Evolutionary conservation across 2,797 vertebrate genomes (phyloP).

Genomic region (Sebastes diploproa): DNA sequence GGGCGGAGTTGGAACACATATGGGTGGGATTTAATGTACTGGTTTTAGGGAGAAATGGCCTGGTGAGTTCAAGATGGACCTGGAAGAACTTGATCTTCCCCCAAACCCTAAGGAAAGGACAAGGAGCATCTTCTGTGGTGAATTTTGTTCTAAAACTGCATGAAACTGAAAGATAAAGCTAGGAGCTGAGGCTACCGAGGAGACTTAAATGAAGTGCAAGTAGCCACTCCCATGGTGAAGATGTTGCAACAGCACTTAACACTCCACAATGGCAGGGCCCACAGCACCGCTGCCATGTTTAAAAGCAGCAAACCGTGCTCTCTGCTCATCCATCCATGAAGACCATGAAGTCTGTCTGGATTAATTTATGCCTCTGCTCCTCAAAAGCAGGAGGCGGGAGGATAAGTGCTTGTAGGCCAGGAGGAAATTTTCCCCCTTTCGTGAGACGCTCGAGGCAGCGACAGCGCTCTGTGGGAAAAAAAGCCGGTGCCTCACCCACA

Average conservation of each 20-base stretch:
- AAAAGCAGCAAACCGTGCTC: conserved; percentile 22
- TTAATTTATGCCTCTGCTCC: conserved; percentile 35
- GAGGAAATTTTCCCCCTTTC: neutral
- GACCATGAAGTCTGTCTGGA: conserved; percentile 16
- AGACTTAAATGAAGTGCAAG: conserved; percentile 24
- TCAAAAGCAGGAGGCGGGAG: conserved; percentile 29
- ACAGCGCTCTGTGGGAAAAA: conserved; percentile 32
- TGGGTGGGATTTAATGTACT: conserved; percentile 3
- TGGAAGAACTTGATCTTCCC: neutral
- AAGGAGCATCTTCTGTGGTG: neutral
- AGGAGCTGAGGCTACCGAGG: neutral
- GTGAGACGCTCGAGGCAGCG: conserved; percentile 28
- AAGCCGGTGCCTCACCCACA: conserved; percentile 78
- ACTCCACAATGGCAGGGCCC: conserved; percentile 28
- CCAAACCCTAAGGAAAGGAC: neutral
- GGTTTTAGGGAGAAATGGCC: neutral
- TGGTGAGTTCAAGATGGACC: neutral
- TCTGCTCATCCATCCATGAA: conserved; percentile 39
- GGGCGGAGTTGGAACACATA: neutral
- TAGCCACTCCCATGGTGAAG: conserved; percentile 62
- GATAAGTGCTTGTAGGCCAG: conserved; percentile 24
- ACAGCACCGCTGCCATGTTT: neutral
- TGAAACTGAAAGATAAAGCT: neutral
- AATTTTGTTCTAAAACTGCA: neutral
- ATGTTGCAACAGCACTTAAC: conserved; percentile 45